A percentile compares a stretch with the other conserved stretches of the same genome.
These are phyloP conservation scores for Poecile atricapillus DNA, from an alignment of 2,113 vertebrate species.

Conservation along the genomic window DNA sequence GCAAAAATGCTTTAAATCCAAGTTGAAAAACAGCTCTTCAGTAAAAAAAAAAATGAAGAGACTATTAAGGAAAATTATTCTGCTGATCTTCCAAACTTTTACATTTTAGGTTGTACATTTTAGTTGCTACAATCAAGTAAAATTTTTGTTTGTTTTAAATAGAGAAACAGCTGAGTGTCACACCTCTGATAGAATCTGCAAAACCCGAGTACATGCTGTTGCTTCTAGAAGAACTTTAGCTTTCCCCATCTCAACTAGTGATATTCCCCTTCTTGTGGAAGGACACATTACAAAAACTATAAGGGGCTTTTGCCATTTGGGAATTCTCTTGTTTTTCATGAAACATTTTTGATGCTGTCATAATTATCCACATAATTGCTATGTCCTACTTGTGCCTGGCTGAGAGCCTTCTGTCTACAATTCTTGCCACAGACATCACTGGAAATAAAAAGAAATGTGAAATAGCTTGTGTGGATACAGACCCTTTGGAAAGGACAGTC, in stretches of 20 bases:
- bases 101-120: not conserved
- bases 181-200: not conserved
- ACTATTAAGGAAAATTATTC: not conserved
- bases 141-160: not conserved
- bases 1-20: not conserved
- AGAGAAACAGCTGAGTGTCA: not conserved
- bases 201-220: not conserved
- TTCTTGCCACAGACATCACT: not conserved
- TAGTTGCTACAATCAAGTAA: not conserved
- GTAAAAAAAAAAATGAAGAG: not conserved
- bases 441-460: not conserved
- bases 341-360: not conserved
- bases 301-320: not conserved
- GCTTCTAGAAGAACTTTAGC: not conserved
- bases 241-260: not conserved
- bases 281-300: not conserved
- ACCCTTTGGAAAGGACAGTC: not conserved
- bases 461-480: not conserved
- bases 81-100: not conserved
- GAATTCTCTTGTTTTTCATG: not conserved
- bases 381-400: not conserved
- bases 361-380: not conserved
- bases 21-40: not conserved
- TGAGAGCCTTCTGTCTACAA: not conserved
- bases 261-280: not conserved